phyloP scores from a whole-genome alignment of 2,797 vertebrate genomes.

The Gymnothorax reevesii region DNA sequence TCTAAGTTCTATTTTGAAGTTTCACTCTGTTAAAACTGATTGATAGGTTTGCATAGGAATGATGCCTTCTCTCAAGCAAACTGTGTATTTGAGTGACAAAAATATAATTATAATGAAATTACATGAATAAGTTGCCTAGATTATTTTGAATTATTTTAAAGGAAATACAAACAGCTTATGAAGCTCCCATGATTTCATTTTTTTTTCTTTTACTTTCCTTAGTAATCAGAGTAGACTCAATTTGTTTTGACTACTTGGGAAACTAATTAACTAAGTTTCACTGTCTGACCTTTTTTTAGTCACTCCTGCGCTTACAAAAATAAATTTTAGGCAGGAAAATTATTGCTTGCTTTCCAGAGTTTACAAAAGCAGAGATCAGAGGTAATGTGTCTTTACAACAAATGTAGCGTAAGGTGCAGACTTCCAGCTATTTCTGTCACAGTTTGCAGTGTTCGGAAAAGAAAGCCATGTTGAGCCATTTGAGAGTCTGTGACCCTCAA shows the following conservation, averaged over 20 bases:
- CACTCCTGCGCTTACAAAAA: background rate
- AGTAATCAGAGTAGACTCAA: background rate
- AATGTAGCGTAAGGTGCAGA: background rate
- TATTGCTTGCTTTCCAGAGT: background rate
- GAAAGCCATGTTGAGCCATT: slow-evolving; percentile 13
- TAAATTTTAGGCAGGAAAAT: background rate
- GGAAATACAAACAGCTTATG: background rate
- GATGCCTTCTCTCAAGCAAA: background rate
- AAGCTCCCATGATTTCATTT: background rate
- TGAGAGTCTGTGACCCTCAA: background rate
- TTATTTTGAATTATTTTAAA: background rate
- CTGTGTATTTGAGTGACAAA: background rate
- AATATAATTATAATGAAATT: background rate
- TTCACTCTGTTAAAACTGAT: background rate
- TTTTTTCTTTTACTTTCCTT: background rate
- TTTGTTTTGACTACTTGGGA: background rate
- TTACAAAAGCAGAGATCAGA: background rate
- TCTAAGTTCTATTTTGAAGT: background rate
- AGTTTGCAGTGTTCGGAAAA: slow-evolving; percentile 1
- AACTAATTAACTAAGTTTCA: background rate
- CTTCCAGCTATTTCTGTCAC: background rate
- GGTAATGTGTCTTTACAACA: background rate
- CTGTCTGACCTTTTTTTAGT: background rate
- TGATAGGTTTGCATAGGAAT: background rate
- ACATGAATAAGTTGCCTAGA: background rate